Conservation (phyloP, 2,113 vertebrate species). For the Xiphias gladius region DNA sequence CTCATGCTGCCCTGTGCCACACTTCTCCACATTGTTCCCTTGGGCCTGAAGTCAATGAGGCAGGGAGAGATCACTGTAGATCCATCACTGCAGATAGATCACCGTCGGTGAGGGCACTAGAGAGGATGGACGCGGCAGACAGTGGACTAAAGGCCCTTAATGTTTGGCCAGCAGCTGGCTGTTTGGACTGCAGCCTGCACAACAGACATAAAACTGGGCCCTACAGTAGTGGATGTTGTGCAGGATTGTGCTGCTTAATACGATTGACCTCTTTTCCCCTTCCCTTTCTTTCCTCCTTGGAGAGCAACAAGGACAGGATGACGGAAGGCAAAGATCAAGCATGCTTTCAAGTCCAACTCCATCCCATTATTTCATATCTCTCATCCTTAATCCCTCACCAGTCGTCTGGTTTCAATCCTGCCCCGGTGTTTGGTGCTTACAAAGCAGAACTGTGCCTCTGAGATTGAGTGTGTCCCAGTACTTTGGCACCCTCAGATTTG, state of each 20-base stretch:
- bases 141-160: conserved; percentile 31
- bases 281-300: conserved; percentile 57
- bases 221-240: conserved; percentile 30
- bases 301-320: conserved; percentile 67
- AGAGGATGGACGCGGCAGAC: conserved; percentile 9
- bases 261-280: conserved; percentile 52
- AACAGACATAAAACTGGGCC: conserved; percentile 25
- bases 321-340: conserved; percentile 77
- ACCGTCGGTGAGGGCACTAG: conserved; percentile 45
- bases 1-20: conserved; percentile 58
- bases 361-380: conserved; percentile 78
- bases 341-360: conserved; percentile 71
- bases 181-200: conserved; percentile 32
- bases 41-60: conserved; percentile 64
- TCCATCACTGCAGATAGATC: conserved; percentile 76
- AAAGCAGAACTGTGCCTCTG: conserved; percentile 69
- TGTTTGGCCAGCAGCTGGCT: conserved; percentile 33
- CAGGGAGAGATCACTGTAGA: conserved; percentile 65
- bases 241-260: conserved; percentile 52
- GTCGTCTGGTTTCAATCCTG: conserved; percentile 67
- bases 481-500: conserved; percentile 73
- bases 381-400: conserved; percentile 69
- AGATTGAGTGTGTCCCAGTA: conserved; percentile 72
- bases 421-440: conserved; percentile 79
- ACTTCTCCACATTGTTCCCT: conserved; percentile 49